Evolutionary conservation across 2,113 vertebrate species (phyloP), one percentile per base, ranked within the genome.

Genomic region (Prunella fulvescens): DNA sequence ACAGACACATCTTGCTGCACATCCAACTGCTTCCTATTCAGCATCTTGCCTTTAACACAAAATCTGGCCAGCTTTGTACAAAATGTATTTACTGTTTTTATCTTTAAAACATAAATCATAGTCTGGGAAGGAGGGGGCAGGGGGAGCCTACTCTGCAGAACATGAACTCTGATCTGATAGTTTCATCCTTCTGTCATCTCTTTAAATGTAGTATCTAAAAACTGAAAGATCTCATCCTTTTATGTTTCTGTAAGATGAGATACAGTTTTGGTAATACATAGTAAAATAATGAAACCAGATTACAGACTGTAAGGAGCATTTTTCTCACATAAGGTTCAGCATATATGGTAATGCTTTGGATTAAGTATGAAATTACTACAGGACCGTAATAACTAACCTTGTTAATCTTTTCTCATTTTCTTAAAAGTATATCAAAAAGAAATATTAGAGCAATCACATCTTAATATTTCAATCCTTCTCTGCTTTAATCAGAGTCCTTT

Each of bases 371-470:
- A 95, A 94, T 93, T 88, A 77, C 72, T 92, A 48, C 51, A 64
- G 71, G 51, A 71, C 20, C 0, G 0, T 90, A 93, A 81, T 83
- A 88, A 81, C 80, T 81, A 92, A 88, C 92, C 76, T 88, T 91
- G 84, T 84, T 94, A 78, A 92, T 95, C 80, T 92, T 56, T 54
- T 39, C 74, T 91, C 74, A 53, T 96, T 94, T 95, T 88, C 86
- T 88, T 67, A 86, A 86, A 71, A 72, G 44, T 86, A 79, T 48
- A 76, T 71, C 28, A 26, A 42, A 84, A 90, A 92, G 47, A 81
- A 96, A 81, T 71, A 66, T 11, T 88, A 29, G 13, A 57, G 69
- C 60, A 86, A 61, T 84, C 15, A 6, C 80, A 93, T 80, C n/a
- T 88, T 86, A 88, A 64, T 56, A 29, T 37, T 78, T 23, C n/a